A percentile compares a stretch with the other conserved stretches of the same genome.
phyloP scores from a whole-genome alignment of 2,888 invertebrate genomes.

The Catotricha subobsoleta region DNA sequence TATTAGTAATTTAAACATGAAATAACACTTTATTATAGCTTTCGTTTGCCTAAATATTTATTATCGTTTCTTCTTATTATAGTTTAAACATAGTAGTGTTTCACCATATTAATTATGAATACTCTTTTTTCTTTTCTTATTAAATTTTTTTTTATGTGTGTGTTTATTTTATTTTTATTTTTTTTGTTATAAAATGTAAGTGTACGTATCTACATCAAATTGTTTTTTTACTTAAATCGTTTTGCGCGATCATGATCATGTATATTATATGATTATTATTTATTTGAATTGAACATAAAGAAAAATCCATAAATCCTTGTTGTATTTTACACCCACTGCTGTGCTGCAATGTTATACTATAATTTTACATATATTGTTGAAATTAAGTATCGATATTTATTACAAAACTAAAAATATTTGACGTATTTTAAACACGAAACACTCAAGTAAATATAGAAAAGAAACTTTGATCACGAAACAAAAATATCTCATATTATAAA shows the following conservation, averaged over 20 bases:
- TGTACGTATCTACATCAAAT: background rate
- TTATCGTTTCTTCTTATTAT: too few species aligned
- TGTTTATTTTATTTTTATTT: too few species aligned
- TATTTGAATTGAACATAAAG: constrained; percentile 5
- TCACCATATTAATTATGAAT: too few species aligned
- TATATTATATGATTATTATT: constrained; percentile 1
- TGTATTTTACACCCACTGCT: constrained; percentile 8
- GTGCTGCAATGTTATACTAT: constrained; percentile 5
- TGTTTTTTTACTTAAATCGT: background rate
- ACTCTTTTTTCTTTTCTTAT: too few species aligned
- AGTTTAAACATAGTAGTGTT: too few species aligned
- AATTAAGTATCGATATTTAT: constrained; percentile 7
- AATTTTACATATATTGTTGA: constrained; percentile 4
- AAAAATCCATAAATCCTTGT: constrained; percentile 7
- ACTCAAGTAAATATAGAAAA: too few species aligned
- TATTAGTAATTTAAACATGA: too few species aligned
- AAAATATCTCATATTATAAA: too few species aligned
- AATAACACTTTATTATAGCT: too few species aligned
- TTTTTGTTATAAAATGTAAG: background rate
- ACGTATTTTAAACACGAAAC: constrained; percentile 3
- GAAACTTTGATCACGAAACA: too few species aligned
- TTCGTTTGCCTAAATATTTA: too few species aligned
- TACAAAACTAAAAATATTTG: constrained; percentile 6
- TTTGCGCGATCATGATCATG: background rate
- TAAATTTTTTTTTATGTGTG: too few species aligned